A percentile compares a stretch with the other conserved stretches of the same genome.
These are phyloP conservation scores for Furnarius figulus DNA, from an alignment of 2,113 vertebrate genomes.

Conservation along the genomic window DNA sequence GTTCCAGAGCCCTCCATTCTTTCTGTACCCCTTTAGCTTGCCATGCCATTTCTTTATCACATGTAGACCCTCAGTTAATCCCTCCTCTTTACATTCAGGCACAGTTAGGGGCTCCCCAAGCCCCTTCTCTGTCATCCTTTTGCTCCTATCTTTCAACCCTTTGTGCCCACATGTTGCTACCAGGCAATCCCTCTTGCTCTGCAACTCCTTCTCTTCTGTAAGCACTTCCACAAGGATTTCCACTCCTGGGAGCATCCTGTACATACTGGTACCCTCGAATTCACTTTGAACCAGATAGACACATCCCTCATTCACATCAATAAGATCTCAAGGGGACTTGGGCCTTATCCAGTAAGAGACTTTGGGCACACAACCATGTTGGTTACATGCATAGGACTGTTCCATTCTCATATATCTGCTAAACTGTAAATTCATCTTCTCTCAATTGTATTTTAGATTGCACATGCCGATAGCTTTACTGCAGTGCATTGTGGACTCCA, in stretches of 20 bases:
- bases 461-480: background rate
- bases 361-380: background rate
- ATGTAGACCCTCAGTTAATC: background rate
- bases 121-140: background rate
- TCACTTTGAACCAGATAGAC: background rate
- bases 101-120: background rate
- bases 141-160: background rate
- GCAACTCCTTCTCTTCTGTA: background rate
- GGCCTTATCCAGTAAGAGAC: background rate
- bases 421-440: background rate
- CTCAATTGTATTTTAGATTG: background rate
- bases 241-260: background rate
- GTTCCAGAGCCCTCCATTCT: background rate
- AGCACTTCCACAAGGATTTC: background rate
- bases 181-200: background rate
- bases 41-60: background rate
- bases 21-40: background rate
- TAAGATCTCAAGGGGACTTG: background rate
- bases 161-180: background rate
- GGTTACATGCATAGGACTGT: background rate
- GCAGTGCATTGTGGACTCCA: background rate
- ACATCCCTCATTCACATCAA: background rate
- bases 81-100: background rate
- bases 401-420: background rate
- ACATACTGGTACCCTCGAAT: fast-evolving